These are phyloP conservation scores for Clarias fuscus DNA, from an alignment of 2,797 vertebrate species.

Conservation along the genomic window DNA sequence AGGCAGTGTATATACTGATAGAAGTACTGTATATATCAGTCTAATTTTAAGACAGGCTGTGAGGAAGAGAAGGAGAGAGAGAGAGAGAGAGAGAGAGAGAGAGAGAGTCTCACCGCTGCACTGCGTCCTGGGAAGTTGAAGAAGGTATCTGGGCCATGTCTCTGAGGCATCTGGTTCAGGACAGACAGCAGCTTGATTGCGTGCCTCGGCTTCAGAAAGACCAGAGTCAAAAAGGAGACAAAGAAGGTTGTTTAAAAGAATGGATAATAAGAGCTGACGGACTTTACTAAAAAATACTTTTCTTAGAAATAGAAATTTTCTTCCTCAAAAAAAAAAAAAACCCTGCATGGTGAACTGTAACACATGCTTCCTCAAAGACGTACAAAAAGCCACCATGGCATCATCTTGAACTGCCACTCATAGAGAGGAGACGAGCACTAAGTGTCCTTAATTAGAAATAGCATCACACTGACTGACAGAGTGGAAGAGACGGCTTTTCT, in stretches of 20 bases:
- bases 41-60: background rate
- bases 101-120: conserved; percentile 90
- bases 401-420: background rate
- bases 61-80: background rate
- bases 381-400: background rate
- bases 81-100: background rate
- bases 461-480: background rate
- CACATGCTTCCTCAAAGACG: background rate
- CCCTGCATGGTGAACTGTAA: background rate
- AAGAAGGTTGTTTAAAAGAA: background rate
- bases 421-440: background rate
- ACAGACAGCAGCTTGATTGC: conserved; percentile 97
- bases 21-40: background rate
- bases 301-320: background rate
- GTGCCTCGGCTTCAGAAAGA: conserved; percentile 74
- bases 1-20: no score
- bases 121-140: conserved; percentile 99
- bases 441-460: background rate
- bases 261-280: background rate
- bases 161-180: conserved; percentile 99
- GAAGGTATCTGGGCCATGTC: conserved; percentile 98
- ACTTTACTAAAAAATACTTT: background rate
- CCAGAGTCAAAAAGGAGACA: conserved; percentile 15
- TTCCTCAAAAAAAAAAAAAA: background rate
- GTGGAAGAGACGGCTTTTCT: background rate